phyloP scores from a whole-genome alignment of 2,888 invertebrate species.

The Thecophora atra region DNA sequence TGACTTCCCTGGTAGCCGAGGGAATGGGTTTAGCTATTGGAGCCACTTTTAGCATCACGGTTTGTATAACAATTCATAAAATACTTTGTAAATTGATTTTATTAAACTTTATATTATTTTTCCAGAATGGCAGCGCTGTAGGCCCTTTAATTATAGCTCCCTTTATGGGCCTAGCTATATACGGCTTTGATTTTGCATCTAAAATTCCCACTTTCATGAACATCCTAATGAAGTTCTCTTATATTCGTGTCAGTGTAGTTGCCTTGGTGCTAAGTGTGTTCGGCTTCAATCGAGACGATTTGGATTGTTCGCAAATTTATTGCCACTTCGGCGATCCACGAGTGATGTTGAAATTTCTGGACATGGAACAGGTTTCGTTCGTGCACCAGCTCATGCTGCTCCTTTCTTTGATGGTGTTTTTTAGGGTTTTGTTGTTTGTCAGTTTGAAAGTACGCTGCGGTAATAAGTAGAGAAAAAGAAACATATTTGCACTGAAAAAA shows the following conservation, averaged over 20 bases:
- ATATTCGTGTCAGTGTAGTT: slow-evolving; percentile 74
- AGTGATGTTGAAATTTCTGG: slow-evolving; percentile 71
- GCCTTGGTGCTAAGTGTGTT: slow-evolving; percentile 73
- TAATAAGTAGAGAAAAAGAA: slow-evolving; percentile 48
- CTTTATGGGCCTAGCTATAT: slow-evolving; percentile 74
- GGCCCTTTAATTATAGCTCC: slow-evolving; percentile 75
- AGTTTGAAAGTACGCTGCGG: slow-evolving; percentile 69
- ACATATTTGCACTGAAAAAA: too few relatives aligned
- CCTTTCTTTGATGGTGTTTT: slow-evolving; percentile 69
- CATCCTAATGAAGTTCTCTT: slow-evolving; percentile 73
- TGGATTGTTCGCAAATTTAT: slow-evolving; percentile 72
- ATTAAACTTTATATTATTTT: slow-evolving; percentile 3
- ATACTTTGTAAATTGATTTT: background rate
- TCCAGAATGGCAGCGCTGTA: slow-evolving; percentile 75
- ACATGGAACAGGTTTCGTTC: slow-evolving; percentile 70
- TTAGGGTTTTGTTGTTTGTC: slow-evolving; percentile 70
- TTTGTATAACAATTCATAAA: slow-evolving; percentile 61
- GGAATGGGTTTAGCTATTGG: slow-evolving; percentile 83
- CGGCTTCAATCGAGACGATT: slow-evolving; percentile 70
- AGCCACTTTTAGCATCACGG: slow-evolving; percentile 73
- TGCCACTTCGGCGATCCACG: slow-evolving; percentile 75
- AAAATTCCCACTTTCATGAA: slow-evolving; percentile 72
- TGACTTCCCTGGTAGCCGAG: slow-evolving; percentile 79
- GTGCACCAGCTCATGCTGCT: slow-evolving; percentile 70
- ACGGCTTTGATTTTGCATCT: slow-evolving; percentile 76